A percentile compares a stretch with the other conserved stretches of the same genome.
Conservation (phyloP, 2,797 vertebrate genomes). For the Glossophaga mutica region DNA sequence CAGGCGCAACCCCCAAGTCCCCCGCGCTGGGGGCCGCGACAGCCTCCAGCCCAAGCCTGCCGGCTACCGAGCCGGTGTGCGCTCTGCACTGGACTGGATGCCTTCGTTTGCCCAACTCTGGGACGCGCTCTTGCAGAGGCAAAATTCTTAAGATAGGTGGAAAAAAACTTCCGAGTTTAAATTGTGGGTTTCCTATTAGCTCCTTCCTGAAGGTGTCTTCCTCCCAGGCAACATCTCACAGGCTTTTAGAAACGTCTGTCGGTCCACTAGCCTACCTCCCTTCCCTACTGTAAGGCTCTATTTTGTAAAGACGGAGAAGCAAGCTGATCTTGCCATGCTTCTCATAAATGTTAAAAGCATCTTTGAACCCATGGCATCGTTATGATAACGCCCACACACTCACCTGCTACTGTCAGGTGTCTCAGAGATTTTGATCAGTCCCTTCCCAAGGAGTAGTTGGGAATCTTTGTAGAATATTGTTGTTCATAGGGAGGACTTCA, state of each 20-base stretch:
- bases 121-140: not conserved
- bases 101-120: not conserved
- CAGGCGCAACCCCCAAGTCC: not conserved
- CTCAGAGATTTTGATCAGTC: not conserved
- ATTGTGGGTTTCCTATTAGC: not conserved
- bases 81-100: not conserved
- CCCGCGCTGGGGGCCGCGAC: not conserved
- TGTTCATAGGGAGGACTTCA: not conserved
- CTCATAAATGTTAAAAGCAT: not conserved
- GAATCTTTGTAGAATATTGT: not conserved
- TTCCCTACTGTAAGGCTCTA: not conserved
- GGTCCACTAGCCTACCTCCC: not conserved
- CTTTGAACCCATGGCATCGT: not conserved
- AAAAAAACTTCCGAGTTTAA: not conserved
- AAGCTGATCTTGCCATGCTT: not conserved
- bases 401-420: not conserved
- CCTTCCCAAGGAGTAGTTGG: not conserved
- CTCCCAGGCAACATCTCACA: not conserved
- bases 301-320: not conserved
- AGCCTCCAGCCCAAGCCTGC: not conserved
- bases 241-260: not conserved
- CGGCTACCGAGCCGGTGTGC: fast-evolving
- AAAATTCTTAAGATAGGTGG: not conserved
- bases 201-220: not conserved
- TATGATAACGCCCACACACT: not conserved